Percentiles rank a stretch among this genome's conserved stretches.
phyloP scores from a whole-genome alignment of 2,888 invertebrate species.

The Lagria hirta region DNA sequence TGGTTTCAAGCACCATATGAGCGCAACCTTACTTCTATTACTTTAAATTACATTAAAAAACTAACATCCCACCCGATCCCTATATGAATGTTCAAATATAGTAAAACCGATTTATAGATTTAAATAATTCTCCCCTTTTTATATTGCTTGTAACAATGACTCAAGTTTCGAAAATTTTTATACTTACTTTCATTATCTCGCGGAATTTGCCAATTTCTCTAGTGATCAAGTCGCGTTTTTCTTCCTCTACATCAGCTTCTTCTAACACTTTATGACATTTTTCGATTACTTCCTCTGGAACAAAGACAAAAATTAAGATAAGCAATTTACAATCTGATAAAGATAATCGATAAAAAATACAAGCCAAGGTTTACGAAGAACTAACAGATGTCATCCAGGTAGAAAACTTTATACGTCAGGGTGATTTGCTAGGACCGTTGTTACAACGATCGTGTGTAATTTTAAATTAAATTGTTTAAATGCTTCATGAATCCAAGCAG shows the following conservation, averaged over 20 bases:
- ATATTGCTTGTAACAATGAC: neutral
- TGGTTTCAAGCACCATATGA: slow-evolving; percentile 56
- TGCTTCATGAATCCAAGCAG: no score
- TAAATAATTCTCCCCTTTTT: slow-evolving; percentile 7
- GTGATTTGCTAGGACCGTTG: no score
- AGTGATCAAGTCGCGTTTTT: slow-evolving; percentile 93
- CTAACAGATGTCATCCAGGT: no score
- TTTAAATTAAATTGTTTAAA: no score
- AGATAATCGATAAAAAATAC: no score
- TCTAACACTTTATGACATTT: slow-evolving; percentile 70
- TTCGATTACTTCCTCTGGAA: slow-evolving; percentile 66
- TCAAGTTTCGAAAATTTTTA: slow-evolving; percentile 6
- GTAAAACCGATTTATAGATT: slow-evolving; percentile 8
- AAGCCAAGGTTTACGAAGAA: no score
- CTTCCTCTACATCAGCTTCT: slow-evolving; percentile 91
- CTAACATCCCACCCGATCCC: slow-evolving; percentile 30
- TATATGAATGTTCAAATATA: slow-evolving; percentile 10
- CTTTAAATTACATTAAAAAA: slow-evolving; percentile 29
- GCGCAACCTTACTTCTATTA: slow-evolving; percentile 52
- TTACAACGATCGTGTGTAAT: no score
- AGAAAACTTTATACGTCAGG: no score
- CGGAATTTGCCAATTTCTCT: slow-evolving; percentile 97
- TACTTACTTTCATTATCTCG: slow-evolving; percentile 91
- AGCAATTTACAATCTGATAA: no score
- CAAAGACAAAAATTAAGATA: slow-evolving; percentile 19